Evolutionary conservation across 2,113 vertebrate genomes (phyloP), one percentile per base, ranked within the genome.

Genomic region (Coturnix japonica): DNA sequence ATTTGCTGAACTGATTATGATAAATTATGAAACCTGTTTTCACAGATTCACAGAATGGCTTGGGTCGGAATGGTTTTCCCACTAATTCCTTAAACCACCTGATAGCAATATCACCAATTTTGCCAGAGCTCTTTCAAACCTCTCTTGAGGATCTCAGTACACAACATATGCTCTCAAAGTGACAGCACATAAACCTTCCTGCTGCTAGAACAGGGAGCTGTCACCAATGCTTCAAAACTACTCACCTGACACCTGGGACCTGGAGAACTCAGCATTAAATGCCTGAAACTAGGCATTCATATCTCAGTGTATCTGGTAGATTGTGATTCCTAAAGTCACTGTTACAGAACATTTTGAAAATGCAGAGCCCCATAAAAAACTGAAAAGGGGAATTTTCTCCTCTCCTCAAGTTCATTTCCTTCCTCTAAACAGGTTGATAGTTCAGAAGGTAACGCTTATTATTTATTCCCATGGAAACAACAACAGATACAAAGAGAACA

Each of bases 231-330:
- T 61, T 79, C 39, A 78, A 47, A 82, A 54, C 35, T 82, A 46
- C 35, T 87, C n/a, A 72, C 19, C 3, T 41, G 51, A n/a, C n/a
- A 72, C 20, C 3, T 41, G 51, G 33, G 18, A 65, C 35, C 15
- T 25, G n/a, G 5, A 82, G 44, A 83, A 90, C 25, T 73, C 13
- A 47, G n/a, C 56, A 1, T 1, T 63, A 80, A 65, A 49, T 7
- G n/a, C 4, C 33, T 47, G 47, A 56, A 75, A 74, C 22, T 13
- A 17, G 35, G 11, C 30, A 54, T 28, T 19, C 0, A 0, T 18
- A 72, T n/a, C 33, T 53, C 63, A 81, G 25, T 8, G 33, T 11
- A 57, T 59, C 71, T 53, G 20, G 1, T 2, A 89, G 47, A 51
- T 0, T 22, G 31, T 21, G 19, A 51, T 59, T 4, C 7, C 64